Percentiles rank a stretch among this genome's conserved stretches.
Conservation (phyloP, 2,888 invertebrate species). For the Drosophila mercatorum region DNA sequence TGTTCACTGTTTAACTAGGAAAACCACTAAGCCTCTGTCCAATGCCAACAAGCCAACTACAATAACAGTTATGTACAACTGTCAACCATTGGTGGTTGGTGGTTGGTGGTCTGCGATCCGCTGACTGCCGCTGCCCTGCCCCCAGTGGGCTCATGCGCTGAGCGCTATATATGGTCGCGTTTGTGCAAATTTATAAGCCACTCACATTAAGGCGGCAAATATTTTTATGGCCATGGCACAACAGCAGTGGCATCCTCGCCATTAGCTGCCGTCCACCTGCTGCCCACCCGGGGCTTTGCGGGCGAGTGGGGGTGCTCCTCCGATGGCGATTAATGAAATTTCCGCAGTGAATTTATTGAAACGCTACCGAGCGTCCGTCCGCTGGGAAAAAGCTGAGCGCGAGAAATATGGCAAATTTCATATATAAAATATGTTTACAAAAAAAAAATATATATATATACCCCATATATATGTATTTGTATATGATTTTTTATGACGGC, state of each 20-base stretch:
- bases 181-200: conserved; percentile 79
- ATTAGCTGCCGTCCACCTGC: conserved; percentile 45
- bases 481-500: conserved; percentile 43
- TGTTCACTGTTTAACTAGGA: conserved; percentile 15
- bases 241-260: conserved; percentile 48
- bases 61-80: conserved; percentile 71
- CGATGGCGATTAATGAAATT: conserved; percentile 74
- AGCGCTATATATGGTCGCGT: conserved; percentile 69
- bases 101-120: conserved; percentile 33
- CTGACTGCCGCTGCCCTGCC: conserved; percentile 34
- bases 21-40: conserved; percentile 16
- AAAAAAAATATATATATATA: conserved; percentile 22
- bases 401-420: conserved; percentile 67
- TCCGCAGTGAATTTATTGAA: conserved; percentile 69
- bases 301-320: conserved; percentile 15
- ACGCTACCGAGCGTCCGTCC: conserved; percentile 59
- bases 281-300: conserved; percentile 30
- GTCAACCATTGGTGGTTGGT: conserved; percentile 28
- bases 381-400: conserved; percentile 34
- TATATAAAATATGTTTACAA: conserved; percentile 51
- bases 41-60: conserved; percentile 36
- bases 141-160: conserved; percentile 35
- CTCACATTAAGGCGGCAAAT: conserved; percentile 79
- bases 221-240: conserved; percentile 71
- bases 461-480: conserved; percentile 15